Base-by-base conservation (phyloP, 2,113 vertebrate genomes). In the Uria lomvia region DNA sequence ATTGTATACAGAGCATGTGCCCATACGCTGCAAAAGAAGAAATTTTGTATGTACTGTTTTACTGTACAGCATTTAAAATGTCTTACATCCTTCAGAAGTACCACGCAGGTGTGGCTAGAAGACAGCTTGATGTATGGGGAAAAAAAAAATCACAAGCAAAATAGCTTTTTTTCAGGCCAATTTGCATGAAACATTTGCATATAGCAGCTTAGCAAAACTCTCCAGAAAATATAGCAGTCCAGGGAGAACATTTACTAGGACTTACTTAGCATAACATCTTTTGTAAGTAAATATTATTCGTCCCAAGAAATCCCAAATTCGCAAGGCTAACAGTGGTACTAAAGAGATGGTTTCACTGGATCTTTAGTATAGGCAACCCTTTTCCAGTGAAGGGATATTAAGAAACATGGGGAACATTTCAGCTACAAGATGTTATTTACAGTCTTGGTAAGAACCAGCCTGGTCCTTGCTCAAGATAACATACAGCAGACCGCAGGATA, bases 221-320 rank as follows among this genome's bases (percentile, higher is more conserved):
- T 85, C 52, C 43, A 75, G 88, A 94, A 96, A 81, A 87, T 49
- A 91, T 0, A 85, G 73, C 90, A 84, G 94, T 68, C 70, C 77
- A 65, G 86, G 40, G 94, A 95, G 96, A 95, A 93, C 63, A 74
- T 86, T 95, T 88, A 94, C 90, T 34, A 68, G 90, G 92, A 88
- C 63, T 94, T 92, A 92, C 72, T 95, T 90, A 96, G 81, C 93
- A 93, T 97, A 93, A 97, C 47, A 42, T 27, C 86, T 94, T 92
- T 62, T 86, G 55, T 92, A 96, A 97, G 96, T 96, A 97, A 96
- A 94, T 92, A 94, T 88, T 97, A 91, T 86, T 96, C 1, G 1
- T 96, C 88, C 88, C 95, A 94, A 93, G 96, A 93, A 97, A 97
- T 92, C 75, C 58, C 74, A 67, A 80, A 93, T 90, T 93, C 93